These are phyloP conservation scores for Catostylus mosaicus DNA, from an alignment of 30 jellyfish, hydroid and myxozoan genomes.

Conservation along the genomic window DNA sequence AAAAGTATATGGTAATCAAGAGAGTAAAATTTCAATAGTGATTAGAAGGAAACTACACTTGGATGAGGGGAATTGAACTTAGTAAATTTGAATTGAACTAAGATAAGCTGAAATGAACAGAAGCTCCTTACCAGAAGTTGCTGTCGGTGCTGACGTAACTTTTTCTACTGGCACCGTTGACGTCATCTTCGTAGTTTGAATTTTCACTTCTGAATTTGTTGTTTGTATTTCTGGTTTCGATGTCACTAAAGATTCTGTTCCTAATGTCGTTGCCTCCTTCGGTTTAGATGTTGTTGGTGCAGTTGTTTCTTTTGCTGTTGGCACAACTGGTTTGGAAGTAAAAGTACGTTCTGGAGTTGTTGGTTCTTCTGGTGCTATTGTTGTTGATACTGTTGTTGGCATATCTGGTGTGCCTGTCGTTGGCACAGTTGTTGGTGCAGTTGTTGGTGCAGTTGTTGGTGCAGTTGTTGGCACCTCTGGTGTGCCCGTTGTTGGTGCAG, in stretches of 20 bases:
- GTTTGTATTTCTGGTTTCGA: not conserved
- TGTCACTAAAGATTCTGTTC: not conserved
- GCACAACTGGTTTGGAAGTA: not conserved
- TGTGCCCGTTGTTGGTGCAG: not conserved
- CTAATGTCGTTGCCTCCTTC: not conserved
- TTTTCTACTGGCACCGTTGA: not conserved
- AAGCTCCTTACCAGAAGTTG: not conserved
- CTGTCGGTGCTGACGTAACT: not conserved
- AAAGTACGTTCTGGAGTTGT: slow-evolving; percentile 9
- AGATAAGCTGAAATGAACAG: not conserved
- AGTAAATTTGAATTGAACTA: too few relatives aligned
- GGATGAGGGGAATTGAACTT: too few relatives aligned
- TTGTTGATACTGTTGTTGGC: not conserved
- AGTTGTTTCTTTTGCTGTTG: not conserved
- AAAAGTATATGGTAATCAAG: too few relatives aligned
- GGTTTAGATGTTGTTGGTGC: not conserved
- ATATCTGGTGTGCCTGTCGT: not conserved
- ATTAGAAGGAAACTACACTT: too few relatives aligned
- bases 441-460: not conserved
- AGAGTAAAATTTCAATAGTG: too few relatives aligned
- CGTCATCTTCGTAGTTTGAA: not conserved
- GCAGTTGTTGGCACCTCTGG: not conserved
- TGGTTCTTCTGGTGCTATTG: not conserved
- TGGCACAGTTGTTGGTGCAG: not conserved
- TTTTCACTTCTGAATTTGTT: not conserved